Conservation (phyloP, 1,140 invertebrate species). For the Drosophila eugracilis region DNA sequence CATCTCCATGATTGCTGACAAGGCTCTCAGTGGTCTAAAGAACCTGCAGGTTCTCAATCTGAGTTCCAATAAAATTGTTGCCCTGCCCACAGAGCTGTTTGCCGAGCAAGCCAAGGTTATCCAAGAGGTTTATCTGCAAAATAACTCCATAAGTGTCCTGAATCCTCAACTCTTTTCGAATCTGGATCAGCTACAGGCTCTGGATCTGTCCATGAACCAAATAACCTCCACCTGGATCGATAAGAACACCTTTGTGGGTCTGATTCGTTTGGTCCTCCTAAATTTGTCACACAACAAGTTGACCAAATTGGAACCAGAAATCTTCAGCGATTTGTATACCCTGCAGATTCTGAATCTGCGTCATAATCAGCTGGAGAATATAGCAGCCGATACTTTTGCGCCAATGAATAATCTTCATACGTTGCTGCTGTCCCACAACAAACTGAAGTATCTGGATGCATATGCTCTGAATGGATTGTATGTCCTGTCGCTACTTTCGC, state of each 20-base stretch:
- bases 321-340: conserved; percentile 92
- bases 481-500: conserved; percentile 90
- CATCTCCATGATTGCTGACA: conserved; percentile 93
- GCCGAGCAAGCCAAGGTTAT: conserved; percentile 91
- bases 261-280: conserved; percentile 93
- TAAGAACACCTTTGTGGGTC: conserved; percentile 92
- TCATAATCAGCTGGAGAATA: conserved; percentile 91
- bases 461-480: conserved; percentile 92
- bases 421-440: conserved; percentile 91
- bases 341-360: conserved; percentile 93
- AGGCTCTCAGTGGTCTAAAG: conserved; percentile 91
- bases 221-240: conserved; percentile 94
- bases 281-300: conserved; percentile 94
- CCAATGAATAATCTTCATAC: conserved; percentile 94
- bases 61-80: conserved; percentile 94
- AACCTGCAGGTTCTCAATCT: conserved; percentile 92
- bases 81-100: conserved; percentile 93
- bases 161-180: conserved; percentile 92
- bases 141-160: conserved; percentile 93
- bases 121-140: conserved; percentile 94
- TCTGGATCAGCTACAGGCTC: conserved; percentile 92
- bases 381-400: conserved; percentile 92
- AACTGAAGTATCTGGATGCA: conserved; percentile 90
- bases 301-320: conserved; percentile 90
- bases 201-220: conserved; percentile 95